Percentiles rank a stretch among this genome's conserved stretches.
These are phyloP conservation scores for Carettochelys insculpta DNA, from an alignment of 2,113 vertebrate genomes.

Conservation along the genomic window DNA sequence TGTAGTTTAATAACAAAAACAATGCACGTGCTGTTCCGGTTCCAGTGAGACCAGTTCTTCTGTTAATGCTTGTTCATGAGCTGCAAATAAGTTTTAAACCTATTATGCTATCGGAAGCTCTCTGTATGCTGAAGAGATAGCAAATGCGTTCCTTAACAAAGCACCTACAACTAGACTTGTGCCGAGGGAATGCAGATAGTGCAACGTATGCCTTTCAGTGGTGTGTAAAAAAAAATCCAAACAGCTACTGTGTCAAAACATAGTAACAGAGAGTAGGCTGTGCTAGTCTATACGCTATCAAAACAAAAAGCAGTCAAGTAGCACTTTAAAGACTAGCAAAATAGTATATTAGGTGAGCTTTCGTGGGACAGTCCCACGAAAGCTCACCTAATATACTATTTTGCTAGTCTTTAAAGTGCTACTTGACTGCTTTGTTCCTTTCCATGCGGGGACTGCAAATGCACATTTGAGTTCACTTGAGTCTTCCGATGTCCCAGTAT, in stretches of 20 bases:
- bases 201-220: not conserved
- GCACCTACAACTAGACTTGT: not conserved
- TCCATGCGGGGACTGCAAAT: not conserved
- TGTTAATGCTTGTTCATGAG: not conserved
- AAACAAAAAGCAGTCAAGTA: too few species aligned
- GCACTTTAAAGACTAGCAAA: too few species aligned
- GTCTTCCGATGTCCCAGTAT: not conserved
- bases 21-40: not conserved
- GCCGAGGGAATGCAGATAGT: not conserved
- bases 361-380: too few species aligned
- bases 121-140: not conserved
- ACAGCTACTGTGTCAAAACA: not conserved
- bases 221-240: not conserved
- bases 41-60: not conserved
- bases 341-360: too few species aligned
- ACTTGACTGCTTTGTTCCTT: not conserved
- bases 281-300: too few species aligned
- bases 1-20: not conserved
- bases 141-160: not conserved
- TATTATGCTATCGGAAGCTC: not conserved
- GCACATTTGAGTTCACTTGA: not conserved
- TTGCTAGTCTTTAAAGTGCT: too few species aligned
- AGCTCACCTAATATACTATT: too few species aligned
- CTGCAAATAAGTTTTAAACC: not conserved
- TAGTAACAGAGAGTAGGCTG: too few species aligned